Percentiles rank a stretch among this genome's conserved stretches.
These are phyloP conservation scores for Cinara cedri DNA, from an alignment of 2,888 invertebrate genomes.

Conservation along the genomic window DNA sequence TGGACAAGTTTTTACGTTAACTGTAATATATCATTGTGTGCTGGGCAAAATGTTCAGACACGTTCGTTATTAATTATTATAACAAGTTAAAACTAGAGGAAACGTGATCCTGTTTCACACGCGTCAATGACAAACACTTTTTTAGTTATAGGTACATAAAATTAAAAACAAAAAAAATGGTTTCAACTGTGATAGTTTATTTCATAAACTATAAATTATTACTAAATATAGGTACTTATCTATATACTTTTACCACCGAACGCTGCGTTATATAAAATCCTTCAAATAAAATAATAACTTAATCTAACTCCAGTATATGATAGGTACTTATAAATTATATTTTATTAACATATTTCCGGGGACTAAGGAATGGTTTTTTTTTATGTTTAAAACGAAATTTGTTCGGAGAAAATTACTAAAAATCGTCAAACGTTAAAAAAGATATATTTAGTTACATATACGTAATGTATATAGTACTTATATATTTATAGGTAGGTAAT, in stretches of 20 bases:
- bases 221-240: too few relatives aligned
- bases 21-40: neutral
- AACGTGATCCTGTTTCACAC: conserved; percentile 25
- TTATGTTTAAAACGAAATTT: too few relatives aligned
- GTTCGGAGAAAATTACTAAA: too few relatives aligned
- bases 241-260: conserved; percentile 27
- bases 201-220: neutral
- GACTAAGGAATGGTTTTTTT: too few relatives aligned
- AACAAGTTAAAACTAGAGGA: neutral
- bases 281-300: too few relatives aligned
- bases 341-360: too few relatives aligned
- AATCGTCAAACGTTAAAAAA: too few relatives aligned
- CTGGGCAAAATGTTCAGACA: conserved; percentile 18
- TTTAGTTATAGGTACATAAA: neutral
- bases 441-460: too few relatives aligned
- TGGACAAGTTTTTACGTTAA: conserved; percentile 19
- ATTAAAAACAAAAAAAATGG: neutral
- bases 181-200: conserved; percentile 7
- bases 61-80: conserved; percentile 24
- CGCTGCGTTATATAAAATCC: neutral
- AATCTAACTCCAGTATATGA: too few relatives aligned
- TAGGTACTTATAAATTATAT: too few relatives aligned
- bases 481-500: too few relatives aligned
- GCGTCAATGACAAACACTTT: conserved; percentile 13
- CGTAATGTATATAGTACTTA: too few relatives aligned